phyloP scores from a whole-genome alignment of 2,888 invertebrate species.

The Dromius quadrimaculatus region DNA sequence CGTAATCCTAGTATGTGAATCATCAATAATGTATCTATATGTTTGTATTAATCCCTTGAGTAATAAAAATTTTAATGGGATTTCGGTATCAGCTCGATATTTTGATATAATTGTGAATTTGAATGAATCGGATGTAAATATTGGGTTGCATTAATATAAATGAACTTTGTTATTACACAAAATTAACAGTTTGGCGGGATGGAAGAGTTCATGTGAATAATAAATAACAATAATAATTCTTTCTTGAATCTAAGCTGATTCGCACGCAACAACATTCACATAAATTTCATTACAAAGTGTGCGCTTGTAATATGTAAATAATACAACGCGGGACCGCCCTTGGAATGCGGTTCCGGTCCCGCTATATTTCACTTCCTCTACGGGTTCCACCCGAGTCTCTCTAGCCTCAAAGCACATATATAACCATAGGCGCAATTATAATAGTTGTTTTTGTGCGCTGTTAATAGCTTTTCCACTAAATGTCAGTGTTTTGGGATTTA shows the following conservation, averaged over 20 bases:
- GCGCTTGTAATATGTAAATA: constrained; percentile 43
- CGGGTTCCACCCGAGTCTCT: neutral
- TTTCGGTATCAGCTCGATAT: neutral
- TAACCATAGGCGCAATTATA: constrained; percentile 40
- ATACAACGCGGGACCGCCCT: constrained; percentile 7
- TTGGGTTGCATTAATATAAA: no score
- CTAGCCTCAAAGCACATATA: constrained; percentile 37
- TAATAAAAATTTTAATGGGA: constrained; percentile 14
- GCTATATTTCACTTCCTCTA: constrained; percentile 21
- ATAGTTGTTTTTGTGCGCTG: constrained; percentile 39
- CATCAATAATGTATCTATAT: constrained; percentile 16
- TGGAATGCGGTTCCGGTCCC: neutral
- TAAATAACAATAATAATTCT: no score
- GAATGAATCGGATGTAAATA: no score
- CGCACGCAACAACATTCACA: neutral
- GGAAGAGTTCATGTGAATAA: no score
- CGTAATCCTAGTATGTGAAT: constrained; percentile 15
- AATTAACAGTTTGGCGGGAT: no score
- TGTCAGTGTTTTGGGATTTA: constrained; percentile 11
- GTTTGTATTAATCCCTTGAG: neutral
- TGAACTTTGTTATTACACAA: no score
- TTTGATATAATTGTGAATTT: no score
- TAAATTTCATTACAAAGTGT: constrained; percentile 32
- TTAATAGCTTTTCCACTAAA: constrained; percentile 20
- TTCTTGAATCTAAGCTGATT: no score